A percentile compares a stretch with the other conserved stretches of the same genome.
Conservation (phyloP, 2,797 vertebrate genomes). For the Neopelma chrysocephalum region DNA sequence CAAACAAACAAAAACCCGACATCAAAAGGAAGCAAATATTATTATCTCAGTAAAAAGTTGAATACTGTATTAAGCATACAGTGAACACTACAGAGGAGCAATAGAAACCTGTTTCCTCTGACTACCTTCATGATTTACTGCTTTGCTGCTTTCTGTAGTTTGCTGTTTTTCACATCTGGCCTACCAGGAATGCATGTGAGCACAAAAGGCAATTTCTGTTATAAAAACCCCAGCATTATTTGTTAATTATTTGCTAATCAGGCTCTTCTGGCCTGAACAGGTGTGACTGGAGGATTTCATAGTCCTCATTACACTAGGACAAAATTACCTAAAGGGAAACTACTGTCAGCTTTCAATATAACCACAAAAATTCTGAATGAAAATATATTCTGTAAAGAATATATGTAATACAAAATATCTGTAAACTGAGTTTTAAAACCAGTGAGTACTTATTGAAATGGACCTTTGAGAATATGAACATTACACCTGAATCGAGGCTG, state of each 20-base stretch:
- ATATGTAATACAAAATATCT: not conserved
- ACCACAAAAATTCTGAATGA: not conserved
- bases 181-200: not conserved
- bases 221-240: not conserved
- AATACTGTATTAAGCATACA: not conserved
- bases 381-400: not conserved
- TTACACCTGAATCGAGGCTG: not conserved
- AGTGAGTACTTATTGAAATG: not conserved
- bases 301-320: not conserved
- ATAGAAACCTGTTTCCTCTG: not conserved
- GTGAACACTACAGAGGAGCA: not conserved
- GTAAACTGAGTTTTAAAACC: not conserved
- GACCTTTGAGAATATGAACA: not conserved
- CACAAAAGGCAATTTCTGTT: not conserved
- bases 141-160: not conserved
- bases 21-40: not conserved
- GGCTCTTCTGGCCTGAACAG: not conserved
- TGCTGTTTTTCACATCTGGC: not conserved
- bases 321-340: not conserved
- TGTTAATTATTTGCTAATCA: not conserved
- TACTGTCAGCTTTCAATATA: not conserved
- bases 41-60: not conserved
- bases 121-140: not conserved
- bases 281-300: not conserved
- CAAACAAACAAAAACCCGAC: fast-evolving